Evolutionary conservation across 2,888 invertebrate genomes (phyloP).

Genomic region (Sphaeridia pumilis): DNA sequence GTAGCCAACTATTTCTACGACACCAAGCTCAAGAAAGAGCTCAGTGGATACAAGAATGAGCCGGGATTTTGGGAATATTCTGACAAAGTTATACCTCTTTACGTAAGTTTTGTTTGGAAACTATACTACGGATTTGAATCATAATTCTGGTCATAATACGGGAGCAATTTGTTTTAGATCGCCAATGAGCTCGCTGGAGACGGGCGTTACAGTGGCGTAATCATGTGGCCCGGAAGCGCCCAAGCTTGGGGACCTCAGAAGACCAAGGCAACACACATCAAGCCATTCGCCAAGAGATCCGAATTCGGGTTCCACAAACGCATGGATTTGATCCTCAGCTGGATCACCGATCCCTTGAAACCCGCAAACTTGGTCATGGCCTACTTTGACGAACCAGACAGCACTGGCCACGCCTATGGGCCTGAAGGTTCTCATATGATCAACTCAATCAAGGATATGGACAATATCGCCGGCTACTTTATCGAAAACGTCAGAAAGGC

Average conservation of each 20-base stretch:
- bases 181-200: constrained; percentile 47
- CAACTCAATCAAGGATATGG: constrained; percentile 27
- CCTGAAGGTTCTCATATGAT: constrained; percentile 43
- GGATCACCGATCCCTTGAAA: constrained; percentile 46
- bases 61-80: constrained; percentile 31
- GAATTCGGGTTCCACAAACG: constrained; percentile 41
- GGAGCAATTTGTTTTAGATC: constrained; percentile 8
- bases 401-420: constrained; percentile 49
- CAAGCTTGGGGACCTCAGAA: constrained; percentile 44
- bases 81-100: constrained; percentile 22
- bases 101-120: constrained; percentile 14
- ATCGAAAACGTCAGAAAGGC: constrained; percentile 45
- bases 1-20: constrained; percentile 53
- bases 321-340: constrained; percentile 49
- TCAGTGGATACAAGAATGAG: constrained; percentile 15
- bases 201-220: constrained; percentile 48
- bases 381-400: constrained; percentile 61
- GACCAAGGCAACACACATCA: constrained; percentile 33
- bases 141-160: not conserved
- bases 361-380: constrained; percentile 57
- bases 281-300: not conserved
- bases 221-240: constrained; percentile 59
- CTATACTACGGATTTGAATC: not conserved
- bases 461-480: constrained; percentile 46
- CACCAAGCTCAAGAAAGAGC: constrained; percentile 37